Evolutionary conservation across 2,888 invertebrate genomes (phyloP).

Genomic region (Cantharis rufa): DNA sequence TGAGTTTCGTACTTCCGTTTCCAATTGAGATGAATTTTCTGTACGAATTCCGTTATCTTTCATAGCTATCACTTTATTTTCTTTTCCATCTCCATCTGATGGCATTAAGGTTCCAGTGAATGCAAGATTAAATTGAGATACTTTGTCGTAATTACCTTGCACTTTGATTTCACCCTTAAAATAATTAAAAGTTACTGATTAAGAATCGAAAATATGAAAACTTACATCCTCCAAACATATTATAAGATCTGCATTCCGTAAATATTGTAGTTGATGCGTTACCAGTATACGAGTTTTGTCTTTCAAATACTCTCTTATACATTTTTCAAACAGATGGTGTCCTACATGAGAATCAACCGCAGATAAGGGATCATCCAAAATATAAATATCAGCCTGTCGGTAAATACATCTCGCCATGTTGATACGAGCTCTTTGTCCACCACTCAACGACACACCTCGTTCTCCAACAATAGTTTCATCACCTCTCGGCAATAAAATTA

Average conservation of each 20-base stretch:
- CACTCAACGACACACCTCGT: slow-evolving; percentile 75
- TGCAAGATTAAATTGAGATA: slow-evolving; percentile 63
- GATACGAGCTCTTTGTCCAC: slow-evolving; percentile 78
- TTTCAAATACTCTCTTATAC: slow-evolving; percentile 62
- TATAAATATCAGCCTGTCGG: slow-evolving; percentile 72
- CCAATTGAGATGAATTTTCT: not conserved
- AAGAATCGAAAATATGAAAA: not conserved
- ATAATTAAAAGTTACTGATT: not conserved
- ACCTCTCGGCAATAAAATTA: slow-evolving; percentile 70
- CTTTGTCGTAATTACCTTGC: slow-evolving; percentile 64
- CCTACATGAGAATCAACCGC: slow-evolving; percentile 79
- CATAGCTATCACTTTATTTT: not conserved
- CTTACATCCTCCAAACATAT: slow-evolving; percentile 57
- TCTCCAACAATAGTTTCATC: slow-evolving; percentile 78
- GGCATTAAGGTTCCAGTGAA: slow-evolving; percentile 59
- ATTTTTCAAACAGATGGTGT: slow-evolving; percentile 69
- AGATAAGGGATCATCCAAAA: slow-evolving; percentile 76
- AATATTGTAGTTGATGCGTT: slow-evolving; percentile 70
- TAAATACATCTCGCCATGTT: slow-evolving; percentile 79
- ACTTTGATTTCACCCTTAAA: slow-evolving; percentile 61
- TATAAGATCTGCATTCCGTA: slow-evolving; percentile 61
- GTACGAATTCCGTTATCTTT: not conserved
- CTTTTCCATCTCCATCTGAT: not conserved
- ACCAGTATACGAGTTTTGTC: slow-evolving; percentile 66
- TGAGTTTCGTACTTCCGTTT: slow-evolving; percentile 1